Conservation (phyloP, 2,113 vertebrate species). For the Falco punctatus region DNA sequence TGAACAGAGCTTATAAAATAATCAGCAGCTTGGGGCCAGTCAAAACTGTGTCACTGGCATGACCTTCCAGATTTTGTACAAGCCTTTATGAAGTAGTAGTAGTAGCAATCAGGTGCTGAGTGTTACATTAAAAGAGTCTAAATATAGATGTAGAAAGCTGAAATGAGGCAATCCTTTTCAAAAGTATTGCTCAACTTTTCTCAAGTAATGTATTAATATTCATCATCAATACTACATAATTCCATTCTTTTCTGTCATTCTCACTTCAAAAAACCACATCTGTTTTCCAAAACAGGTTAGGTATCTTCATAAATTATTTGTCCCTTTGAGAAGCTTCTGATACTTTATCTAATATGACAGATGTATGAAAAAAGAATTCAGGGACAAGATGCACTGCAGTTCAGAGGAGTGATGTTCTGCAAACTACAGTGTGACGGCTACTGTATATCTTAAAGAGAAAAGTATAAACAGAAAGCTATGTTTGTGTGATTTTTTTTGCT, state of each 20-base stretch:
- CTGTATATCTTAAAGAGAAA: background rate
- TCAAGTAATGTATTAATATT: background rate
- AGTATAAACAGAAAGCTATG: background rate
- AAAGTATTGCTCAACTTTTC: background rate
- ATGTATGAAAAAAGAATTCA: background rate
- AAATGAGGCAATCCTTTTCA: background rate
- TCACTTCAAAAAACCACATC: background rate
- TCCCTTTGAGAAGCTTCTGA: background rate
- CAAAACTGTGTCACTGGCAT: constrained; percentile 47
- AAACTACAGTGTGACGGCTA: background rate
- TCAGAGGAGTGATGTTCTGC: background rate
- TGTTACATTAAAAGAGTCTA: background rate
- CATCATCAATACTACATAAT: background rate
- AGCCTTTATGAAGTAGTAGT: background rate
- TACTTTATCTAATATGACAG: background rate
- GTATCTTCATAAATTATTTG: background rate
- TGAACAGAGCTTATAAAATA: constrained; percentile 63
- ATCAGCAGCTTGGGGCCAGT: constrained; percentile 55
- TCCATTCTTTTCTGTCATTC: background rate
- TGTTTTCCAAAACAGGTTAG: background rate
- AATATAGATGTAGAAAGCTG: background rate
- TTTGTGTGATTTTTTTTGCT: background rate
- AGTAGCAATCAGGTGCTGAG: background rate
- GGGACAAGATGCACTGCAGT: background rate
- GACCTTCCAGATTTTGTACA: constrained; percentile 9